These are phyloP conservation scores for Labeo calbasu DNA, from an alignment of 2,797 vertebrate species.

Conservation along the genomic window DNA sequence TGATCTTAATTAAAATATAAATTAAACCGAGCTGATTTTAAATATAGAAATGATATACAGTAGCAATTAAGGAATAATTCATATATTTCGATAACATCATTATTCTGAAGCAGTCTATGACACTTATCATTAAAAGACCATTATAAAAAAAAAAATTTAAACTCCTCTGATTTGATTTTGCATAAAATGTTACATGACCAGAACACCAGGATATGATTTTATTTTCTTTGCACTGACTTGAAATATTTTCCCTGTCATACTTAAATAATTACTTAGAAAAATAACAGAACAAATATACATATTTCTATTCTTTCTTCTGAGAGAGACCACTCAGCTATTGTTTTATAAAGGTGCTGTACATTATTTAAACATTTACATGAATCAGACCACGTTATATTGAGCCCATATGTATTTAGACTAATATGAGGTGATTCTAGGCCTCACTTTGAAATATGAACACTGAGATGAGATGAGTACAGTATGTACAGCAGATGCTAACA, in stretches of 20 bases:
- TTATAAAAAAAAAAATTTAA: too few species aligned
- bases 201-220: slow-evolving; percentile 79
- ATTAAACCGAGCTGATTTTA: background rate
- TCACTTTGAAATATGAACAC: slow-evolving; percentile 36
- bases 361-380: slow-evolving; percentile 99
- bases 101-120: background rate
- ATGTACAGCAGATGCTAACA: slow-evolving; percentile 41
- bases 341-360: slow-evolving; percentile 99
- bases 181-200: slow-evolving; percentile 83
- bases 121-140: background rate
- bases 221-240: slow-evolving; percentile 72
- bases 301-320: slow-evolving; percentile 84
- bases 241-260: slow-evolving; percentile 70
- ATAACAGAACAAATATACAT: slow-evolving; percentile 96
- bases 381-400: slow-evolving; percentile 72
- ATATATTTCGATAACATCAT: slow-evolving; percentile 12
- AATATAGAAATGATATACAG: slow-evolving; percentile 1
- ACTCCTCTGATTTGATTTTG: slow-evolving; percentile 59
- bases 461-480: background rate
- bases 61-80: background rate
- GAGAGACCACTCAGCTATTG: slow-evolving; percentile 84
- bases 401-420: slow-evolving; percentile 36
- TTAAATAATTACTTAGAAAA: slow-evolving; percentile 94
- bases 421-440: slow-evolving; percentile 17
- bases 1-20: slow-evolving; percentile 30